phyloP scores from a whole-genome alignment of 2,888 invertebrate genomes.

The Hirudinaria manillensis region DNA sequence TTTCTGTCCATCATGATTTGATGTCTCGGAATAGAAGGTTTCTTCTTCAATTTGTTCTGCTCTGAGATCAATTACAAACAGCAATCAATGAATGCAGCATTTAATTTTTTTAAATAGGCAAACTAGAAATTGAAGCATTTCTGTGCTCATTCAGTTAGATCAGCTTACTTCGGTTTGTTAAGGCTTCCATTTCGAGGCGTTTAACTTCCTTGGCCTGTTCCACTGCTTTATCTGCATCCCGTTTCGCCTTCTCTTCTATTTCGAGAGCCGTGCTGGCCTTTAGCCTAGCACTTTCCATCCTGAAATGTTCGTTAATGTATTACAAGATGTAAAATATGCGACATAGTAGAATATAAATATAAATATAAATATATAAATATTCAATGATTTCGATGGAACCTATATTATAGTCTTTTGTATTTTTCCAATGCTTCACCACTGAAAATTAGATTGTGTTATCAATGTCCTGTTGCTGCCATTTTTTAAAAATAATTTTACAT shows the following conservation, averaged over 20 bases:
- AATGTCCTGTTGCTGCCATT: too few species aligned
- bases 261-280: conserved; percentile 31
- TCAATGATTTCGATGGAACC: too few species aligned
- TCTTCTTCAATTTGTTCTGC: conserved; percentile 17
- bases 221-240: conserved; percentile 27
- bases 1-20: conserved; percentile 19
- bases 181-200: conserved; percentile 9
- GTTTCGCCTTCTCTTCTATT: neutral
- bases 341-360: too few species aligned
- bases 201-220: conserved; percentile 9
- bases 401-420: too few species aligned
- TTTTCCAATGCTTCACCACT: too few species aligned
- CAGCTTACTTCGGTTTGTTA: neutral
- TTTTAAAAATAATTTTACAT: too few species aligned
- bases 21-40: conserved; percentile 26
- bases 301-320: conserved; percentile 12
- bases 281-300: conserved; percentile 33
- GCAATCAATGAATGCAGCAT: neutral
- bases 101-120: neutral
- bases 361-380: too few species aligned
- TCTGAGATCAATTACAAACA: neutral
- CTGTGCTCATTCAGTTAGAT: neutral
- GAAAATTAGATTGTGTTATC: too few species aligned
- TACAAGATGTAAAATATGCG: neutral
- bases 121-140: neutral